Conservation (phyloP, 1,140 invertebrate genomes). For the Heliconius hermathena region DNA sequence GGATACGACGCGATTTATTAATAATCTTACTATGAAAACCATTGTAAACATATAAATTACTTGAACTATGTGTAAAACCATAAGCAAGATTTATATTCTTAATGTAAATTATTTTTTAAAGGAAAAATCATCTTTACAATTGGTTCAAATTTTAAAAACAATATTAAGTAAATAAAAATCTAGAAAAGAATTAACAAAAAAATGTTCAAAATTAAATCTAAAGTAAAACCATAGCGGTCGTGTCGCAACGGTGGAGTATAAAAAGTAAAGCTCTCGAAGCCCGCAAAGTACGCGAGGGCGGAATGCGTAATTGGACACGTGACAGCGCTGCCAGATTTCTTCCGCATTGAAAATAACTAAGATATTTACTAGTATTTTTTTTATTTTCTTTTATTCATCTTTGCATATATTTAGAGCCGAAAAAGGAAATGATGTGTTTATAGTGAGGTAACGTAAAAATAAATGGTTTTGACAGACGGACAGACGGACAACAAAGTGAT, state of each 20-base stretch:
- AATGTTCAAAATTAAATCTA: not conserved
- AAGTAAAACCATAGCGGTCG: slow-evolving; percentile 9
- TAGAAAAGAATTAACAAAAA: too few species aligned
- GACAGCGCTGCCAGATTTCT: slow-evolving; percentile 33
- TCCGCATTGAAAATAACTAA: slow-evolving; percentile 1
- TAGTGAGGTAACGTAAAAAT: not conserved
- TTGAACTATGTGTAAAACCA: too few species aligned
- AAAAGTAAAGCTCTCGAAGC: slow-evolving; percentile 21
- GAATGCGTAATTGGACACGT: slow-evolving; percentile 43
- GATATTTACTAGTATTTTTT: not conserved
- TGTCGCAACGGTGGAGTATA: slow-evolving; percentile 10
- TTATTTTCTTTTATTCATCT: not conserved
- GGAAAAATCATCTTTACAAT: too few species aligned
- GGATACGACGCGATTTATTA: slow-evolving; percentile 13
- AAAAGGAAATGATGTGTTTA: too few species aligned
- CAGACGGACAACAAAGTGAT: too few species aligned
- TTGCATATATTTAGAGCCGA: too few species aligned
- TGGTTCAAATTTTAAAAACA: too few species aligned
- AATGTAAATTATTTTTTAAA: too few species aligned
- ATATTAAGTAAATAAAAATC: too few species aligned
- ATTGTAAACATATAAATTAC: too few species aligned
- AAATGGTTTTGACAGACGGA: not conserved
- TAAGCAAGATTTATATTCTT: too few species aligned
- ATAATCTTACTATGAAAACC: too few species aligned
- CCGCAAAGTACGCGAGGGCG: slow-evolving; percentile 30